Conservation (phyloP, 1,140 invertebrate genomes). For the Gryon sp. region DNA sequence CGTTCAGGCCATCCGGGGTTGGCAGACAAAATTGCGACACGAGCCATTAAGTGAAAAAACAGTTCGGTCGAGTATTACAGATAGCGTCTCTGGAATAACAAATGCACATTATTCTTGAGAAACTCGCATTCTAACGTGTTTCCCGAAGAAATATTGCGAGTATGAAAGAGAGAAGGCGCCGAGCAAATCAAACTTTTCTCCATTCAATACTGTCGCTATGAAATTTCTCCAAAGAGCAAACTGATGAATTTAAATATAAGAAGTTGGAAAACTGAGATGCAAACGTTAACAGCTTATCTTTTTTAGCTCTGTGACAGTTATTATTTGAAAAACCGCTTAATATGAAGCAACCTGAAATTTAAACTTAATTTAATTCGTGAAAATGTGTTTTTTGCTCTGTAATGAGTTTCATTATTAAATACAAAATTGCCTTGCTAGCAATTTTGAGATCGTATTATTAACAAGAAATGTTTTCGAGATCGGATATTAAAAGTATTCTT, state of each 20-base stretch:
- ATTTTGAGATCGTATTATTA: no score
- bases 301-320: background rate
- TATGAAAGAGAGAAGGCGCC: conserved; percentile 12
- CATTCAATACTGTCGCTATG: conserved; percentile 7
- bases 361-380: no score
- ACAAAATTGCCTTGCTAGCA: no score
- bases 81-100: conserved; percentile 24
- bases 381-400: no score
- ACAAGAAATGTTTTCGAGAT: no score
- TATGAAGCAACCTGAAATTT: conserved; percentile 2
- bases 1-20: background rate
- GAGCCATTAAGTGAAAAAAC: conserved; percentile 39
- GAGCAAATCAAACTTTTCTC: conserved; percentile 34
- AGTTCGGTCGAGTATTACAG: conserved; percentile 24
- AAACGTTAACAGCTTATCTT: conserved; percentile 22
- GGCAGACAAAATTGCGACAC: conserved; percentile 4
- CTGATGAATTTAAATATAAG: conserved; percentile 23
- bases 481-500: no score
- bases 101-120: conserved; percentile 36
- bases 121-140: conserved; percentile 46
- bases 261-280: conserved; percentile 4
- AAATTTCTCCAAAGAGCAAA: conserved; percentile 30
- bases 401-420: no score
- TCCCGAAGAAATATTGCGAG: conserved; percentile 40
- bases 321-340: conserved; percentile 2